Evolutionary conservation across 1,140 invertebrate species (phyloP).

Genomic region (Ips nitidus): DNA sequence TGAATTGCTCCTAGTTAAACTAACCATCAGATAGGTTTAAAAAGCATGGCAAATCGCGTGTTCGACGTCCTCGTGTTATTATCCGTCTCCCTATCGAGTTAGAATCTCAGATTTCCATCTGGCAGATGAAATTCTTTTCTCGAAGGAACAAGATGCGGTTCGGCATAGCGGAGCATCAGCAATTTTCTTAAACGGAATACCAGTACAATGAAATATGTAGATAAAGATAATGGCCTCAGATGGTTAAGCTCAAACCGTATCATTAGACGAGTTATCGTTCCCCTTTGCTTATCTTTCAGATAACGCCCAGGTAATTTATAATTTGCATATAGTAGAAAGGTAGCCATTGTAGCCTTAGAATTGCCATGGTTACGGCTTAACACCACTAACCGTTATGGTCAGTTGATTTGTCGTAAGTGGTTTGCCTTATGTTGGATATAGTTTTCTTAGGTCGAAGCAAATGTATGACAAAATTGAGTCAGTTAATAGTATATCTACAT

Average conservation of each 20-base stretch:
- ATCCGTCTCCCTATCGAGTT: background rate
- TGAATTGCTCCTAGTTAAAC: no score
- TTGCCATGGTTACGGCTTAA: constrained; percentile 22
- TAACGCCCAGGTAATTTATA: constrained; percentile 32
- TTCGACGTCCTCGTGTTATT: background rate
- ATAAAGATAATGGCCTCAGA: constrained; percentile 30
- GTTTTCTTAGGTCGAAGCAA: no score
- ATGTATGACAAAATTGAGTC: no score
- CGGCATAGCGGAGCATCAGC: constrained; percentile 12
- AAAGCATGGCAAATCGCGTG: constrained; percentile 4
- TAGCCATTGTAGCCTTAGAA: constrained; percentile 18
- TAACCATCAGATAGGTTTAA: no score
- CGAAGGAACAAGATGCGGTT: constrained; percentile 7
- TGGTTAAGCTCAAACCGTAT: constrained; percentile 28
- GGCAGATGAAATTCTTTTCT: constrained; percentile 11
- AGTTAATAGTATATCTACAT: no score
- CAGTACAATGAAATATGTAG: constrained; percentile 31
- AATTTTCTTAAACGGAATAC: constrained; percentile 27
- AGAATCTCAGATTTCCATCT: constrained; percentile 16
- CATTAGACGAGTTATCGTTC: constrained; percentile 32
- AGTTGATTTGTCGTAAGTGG: constrained; percentile 5
- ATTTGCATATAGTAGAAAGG: constrained; percentile 33
- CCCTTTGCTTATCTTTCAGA: constrained; percentile 26
- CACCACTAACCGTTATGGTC: constrained; percentile 28
- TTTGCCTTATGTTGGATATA: no score